Evolutionary conservation across 2,888 invertebrate species (phyloP), one percentile per base, ranked within the genome.

Genomic region (Tinea pellionella): DNA sequence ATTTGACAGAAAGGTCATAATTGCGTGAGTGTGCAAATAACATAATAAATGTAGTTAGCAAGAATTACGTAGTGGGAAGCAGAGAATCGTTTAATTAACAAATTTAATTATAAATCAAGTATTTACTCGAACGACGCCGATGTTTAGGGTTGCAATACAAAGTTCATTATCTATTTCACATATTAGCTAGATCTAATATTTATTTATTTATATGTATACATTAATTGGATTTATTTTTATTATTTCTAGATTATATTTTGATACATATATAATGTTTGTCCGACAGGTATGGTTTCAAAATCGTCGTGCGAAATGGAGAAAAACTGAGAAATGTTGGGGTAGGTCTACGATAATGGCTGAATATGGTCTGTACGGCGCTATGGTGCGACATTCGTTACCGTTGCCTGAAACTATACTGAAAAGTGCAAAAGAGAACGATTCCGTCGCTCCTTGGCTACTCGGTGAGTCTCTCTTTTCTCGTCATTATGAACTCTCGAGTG

Each of bases 251-350:
- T n/a, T n/a, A n/a, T n/a, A n/a, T n/a, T n/a, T n/a, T n/a, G n/a
- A n/a, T n/a, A n/a, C n/a, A 24, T 24, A 24, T 24, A 24, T 6
- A 12, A 37, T 9, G 15, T 47, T 47, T 47, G 15, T n/a, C 16
- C 60, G 32, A 0, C 89, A 99, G 99, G 99, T 99, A 61, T 99
- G 99, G 99, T 99, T 97, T 86, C 97, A 97, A 89, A 99, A 99
- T 86, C 92, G 99, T 24, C 91, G 99, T 53, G 99, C 99, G 71
- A 99, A 99, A 79, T 99, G 99, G 99, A 93, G 99, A 64, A 99
- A 99, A 85, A 99, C 99, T 60, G 99, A 99, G 88, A 99, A 99
- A 79, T 98, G 98, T 69, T 99, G 99, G 99, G 99, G 99, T 57
- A 91, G 97, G 70, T 97, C 97, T 75, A 99, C 99, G 69, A 99